Evolutionary conservation across 2,113 vertebrate species (phyloP), one percentile per base, ranked within the genome.

Genomic region (Mus spicilegus): DNA sequence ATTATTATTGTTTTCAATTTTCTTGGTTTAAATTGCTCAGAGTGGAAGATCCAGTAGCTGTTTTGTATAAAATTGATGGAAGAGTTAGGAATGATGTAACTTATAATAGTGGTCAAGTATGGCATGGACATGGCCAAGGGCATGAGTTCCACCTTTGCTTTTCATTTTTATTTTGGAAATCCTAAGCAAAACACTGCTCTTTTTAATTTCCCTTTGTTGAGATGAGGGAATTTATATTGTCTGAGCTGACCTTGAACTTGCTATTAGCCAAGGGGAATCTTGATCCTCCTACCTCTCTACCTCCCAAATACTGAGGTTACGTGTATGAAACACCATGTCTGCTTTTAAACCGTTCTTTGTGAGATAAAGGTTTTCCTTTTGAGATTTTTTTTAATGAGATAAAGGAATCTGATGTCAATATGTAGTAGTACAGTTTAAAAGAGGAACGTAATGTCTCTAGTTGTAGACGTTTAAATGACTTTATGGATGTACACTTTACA

Each of bases 121-220:
- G 8, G 19, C 33, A 81, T 46, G 4, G 12, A 26, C 19, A 36
- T 56, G 33, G 36, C 51, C 33, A 6, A n/a, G 8, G 28, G 19
- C 33, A 80, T 56, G 78, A 36, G 28, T 56, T 81, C 51, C 8
- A 61, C 54, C 36, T 4, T 49, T 0, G 7, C 13, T 65, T 89
- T 84, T 90, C 28, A 87, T 33, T 6, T 94, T 69, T 93, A 42
- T 91, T 93, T 93, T 56, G 24, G 87, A 75, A 8, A 69, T 86
- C 2, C 8, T 81, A 90, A 94, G 85, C 20, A 77, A 93, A 77
- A 67, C 24, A 49, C 26, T 91, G 22, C 61, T 92, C 33, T 80
- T 80, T 56, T 80, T 36, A 80, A 17, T 80, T 93, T 11, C 13
- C 81, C 20, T 33, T 86, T 86, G 26, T 76, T 92, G 72, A 49